Evolutionary conservation across 2,113 vertebrate genomes (phyloP), one percentile per base, ranked within the genome.

Genomic region (Oreochromis tanganicae): DNA sequence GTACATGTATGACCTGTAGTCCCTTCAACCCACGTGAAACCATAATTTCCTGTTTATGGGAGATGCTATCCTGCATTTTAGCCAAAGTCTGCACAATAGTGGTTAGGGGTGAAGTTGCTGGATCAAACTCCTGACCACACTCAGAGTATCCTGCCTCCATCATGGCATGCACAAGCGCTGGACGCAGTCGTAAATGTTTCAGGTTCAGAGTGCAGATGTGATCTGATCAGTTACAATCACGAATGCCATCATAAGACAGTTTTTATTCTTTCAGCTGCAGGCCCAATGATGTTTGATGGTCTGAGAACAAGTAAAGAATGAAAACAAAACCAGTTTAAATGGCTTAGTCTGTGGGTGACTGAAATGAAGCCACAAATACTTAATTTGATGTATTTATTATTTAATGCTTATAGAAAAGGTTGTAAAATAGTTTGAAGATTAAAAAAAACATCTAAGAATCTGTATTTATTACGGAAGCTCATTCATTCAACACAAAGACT

Each of bases 101-200:
- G 55, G 55, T 27, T 27, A 2, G 0, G 21, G 6, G 21, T 8
- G 8, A 29, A 57, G 56, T 16, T 29, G 56, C 56, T 57, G 56
- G 56, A 57, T 57, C 24, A 9, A 57, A 29, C 56, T 57, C 56
- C 56, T 8, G 13, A 57, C 56, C 56, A 57, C 56, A 57, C 55
- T 57, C 55, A 57, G 24, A 8, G 56, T 29, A 16, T 16, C 55
- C 0, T 57, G 24, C 55, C 55, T 0, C 24, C 12, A 57, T 24
- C 56, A 0, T 0, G 4, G 24, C 24, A 27, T 2, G 4, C 54
- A 29, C 13, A 0, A 59, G 27, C 1, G 0, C 14, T 29, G 27
- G 57, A 29, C 0, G 7, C 56, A 32, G 57, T 61, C 29, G 3
- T 0, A 32, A 61, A 32, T 17, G 27, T 61, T 32, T 59, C 56